These are phyloP conservation scores for Xestoiulus laeticollis DNA, from an alignment of 2,888 invertebrate species.

Conservation along the genomic window DNA sequence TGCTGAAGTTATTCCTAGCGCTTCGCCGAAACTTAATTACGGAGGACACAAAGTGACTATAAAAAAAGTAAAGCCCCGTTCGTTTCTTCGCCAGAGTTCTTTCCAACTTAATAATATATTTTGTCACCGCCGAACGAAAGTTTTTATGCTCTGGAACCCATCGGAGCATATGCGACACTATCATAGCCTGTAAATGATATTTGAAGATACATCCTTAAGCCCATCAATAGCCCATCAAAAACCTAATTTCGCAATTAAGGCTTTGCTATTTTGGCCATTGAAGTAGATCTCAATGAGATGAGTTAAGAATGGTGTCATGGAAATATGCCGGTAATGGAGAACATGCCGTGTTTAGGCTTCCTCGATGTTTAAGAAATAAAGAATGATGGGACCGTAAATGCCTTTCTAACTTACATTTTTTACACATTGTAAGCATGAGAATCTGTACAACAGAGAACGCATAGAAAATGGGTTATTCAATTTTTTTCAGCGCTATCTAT, in stretches of 20 bases:
- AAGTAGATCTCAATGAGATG: not conserved
- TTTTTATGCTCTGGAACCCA: not conserved
- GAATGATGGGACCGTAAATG: not conserved
- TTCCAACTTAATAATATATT: conserved; percentile 45
- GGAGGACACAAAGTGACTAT: conserved; percentile 42
- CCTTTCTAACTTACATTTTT: not conserved
- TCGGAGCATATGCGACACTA: not conserved
- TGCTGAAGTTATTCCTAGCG: conserved; percentile 46
- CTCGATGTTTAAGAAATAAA: not conserved
- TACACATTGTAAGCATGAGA: not conserved
- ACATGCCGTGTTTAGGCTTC: not conserved
- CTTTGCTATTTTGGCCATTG: not conserved
- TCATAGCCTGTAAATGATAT: conserved; percentile 20
- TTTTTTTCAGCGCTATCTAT: too few species aligned
- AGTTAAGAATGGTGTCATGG: not conserved
- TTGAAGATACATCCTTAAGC: conserved; percentile 12
- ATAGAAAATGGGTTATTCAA: too few species aligned
- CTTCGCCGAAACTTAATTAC: conserved; percentile 48
- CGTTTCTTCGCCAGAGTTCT: conserved; percentile 12
- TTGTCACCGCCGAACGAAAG: conserved; percentile 41
- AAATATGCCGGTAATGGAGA: not conserved
- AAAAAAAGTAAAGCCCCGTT: conserved; percentile 47
- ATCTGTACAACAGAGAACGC: too few species aligned
- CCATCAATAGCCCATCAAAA: conserved; percentile 26
- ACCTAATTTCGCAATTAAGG: conserved; percentile 15